Conservation (phyloP, 2,888 invertebrate genomes). For the Drosophila tanythrix region DNA sequence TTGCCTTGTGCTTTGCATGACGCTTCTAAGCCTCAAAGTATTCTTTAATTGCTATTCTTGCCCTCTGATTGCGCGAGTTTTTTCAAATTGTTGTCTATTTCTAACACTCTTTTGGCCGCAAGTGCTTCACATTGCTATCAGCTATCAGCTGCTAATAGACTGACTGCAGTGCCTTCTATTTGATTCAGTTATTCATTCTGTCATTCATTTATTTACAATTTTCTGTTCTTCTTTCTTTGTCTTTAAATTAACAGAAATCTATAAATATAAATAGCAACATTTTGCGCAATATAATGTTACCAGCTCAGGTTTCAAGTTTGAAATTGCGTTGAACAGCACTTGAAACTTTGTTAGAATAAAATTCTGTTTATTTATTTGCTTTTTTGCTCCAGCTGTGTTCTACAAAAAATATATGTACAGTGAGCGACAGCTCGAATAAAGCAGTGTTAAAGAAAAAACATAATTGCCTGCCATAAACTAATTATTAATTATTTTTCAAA, state of each 20-base stretch:
- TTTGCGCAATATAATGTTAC: conserved; percentile 5
- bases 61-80: conserved; percentile 56
- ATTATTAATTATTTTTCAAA: no score
- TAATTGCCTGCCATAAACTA: no score
- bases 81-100: conserved; percentile 16
- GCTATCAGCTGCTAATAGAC: conserved; percentile 71
- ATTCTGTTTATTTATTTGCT: conserved; percentile 3
- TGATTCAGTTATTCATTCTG: conserved; percentile 15
- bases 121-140: conserved; percentile 60
- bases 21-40: conserved; percentile 57
- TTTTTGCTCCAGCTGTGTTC: conserved; percentile 7
- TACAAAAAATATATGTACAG: not conserved
- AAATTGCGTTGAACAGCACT: conserved; percentile 21
- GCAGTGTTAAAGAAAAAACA: no score
- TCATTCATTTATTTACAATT: not conserved
- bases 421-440: no score
- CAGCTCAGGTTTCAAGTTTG: conserved; percentile 2
- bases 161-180: conserved; percentile 31
- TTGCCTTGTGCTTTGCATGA: conserved; percentile 24
- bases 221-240: not conserved
- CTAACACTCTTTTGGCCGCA: conserved; percentile 30
- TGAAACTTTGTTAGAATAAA: conserved; percentile 17
- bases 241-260: not conserved
- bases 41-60: conserved; percentile 74
- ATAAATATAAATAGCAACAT: not conserved